These are phyloP conservation scores for Cyrtonyx montezumae DNA, from an alignment of 2,113 vertebrate genomes.

Conservation along the genomic window DNA sequence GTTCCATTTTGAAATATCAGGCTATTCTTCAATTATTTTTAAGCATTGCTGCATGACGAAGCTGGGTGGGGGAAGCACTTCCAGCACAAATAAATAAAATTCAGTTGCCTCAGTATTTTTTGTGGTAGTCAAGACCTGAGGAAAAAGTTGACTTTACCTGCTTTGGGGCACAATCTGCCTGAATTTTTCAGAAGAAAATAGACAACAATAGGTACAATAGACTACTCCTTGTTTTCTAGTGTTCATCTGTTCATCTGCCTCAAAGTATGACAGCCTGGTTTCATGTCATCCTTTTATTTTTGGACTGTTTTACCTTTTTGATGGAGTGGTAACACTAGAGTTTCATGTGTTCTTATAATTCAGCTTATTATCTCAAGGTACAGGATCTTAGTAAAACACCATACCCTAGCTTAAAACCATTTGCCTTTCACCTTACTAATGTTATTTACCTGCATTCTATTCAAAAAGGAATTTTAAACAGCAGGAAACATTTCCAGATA, in stretches of 20 bases:
- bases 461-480: not conserved
- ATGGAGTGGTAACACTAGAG: not conserved
- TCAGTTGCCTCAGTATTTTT: not conserved
- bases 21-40: not conserved
- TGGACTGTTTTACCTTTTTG: not conserved
- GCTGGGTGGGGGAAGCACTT: not conserved
- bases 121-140: not conserved
- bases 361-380: not conserved
- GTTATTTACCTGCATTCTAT: not conserved
- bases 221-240: not conserved
- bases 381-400: fast-evolving
- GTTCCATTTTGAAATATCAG: not conserved
- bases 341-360: not conserved
- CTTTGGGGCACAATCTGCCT: not conserved
- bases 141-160: not conserved
- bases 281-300: not conserved
- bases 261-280: not conserved
- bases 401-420: not conserved
- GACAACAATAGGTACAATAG: too few species aligned
- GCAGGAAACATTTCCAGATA: not conserved
- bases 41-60: not conserved
- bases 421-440: not conserved
- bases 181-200: not conserved
- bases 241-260: not conserved
- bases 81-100: not conserved